Evolutionary conservation across 1,140 invertebrate species (phyloP).

Genomic region (Samia ricini): DNA sequence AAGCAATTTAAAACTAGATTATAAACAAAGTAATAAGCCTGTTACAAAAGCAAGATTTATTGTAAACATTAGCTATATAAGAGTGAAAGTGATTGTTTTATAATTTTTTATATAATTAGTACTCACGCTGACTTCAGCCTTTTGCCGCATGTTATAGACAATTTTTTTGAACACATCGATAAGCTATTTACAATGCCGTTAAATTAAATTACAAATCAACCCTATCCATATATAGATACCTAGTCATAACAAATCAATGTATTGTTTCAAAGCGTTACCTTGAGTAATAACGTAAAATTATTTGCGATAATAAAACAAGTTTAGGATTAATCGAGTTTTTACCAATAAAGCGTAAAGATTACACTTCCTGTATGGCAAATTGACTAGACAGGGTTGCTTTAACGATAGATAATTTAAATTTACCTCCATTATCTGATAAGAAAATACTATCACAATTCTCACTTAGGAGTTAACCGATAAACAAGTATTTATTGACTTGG

Average conservation of each 20-base stretch:
- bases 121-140: conserved; percentile 73
- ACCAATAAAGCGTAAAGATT: too few relatives aligned
- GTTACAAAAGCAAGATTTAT: not conserved
- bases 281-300: too few relatives aligned
- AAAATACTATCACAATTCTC: conserved; percentile 24
- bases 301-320: too few relatives aligned
- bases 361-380: not conserved
- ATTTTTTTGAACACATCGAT: conserved; percentile 46
- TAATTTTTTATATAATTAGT: conserved; percentile 27
- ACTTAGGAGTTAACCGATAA: conserved; percentile 26
- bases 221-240: too few relatives aligned
- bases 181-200: conserved; percentile 63
- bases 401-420: conserved; percentile 23
- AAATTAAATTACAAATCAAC: not conserved
- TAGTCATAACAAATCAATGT: not conserved
- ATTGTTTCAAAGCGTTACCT: not conserved
- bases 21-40: not conserved
- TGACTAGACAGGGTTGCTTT: conserved; percentile 2
- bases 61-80: not conserved
- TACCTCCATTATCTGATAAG: conserved; percentile 30
- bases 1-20: not conserved
- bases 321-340: too few relatives aligned
- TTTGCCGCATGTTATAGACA: conserved; percentile 64
- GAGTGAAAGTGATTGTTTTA: not conserved
- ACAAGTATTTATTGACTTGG: conserved; percentile 31